Evolutionary conservation across 2,113 vertebrate genomes (phyloP).

Genomic region (Hemiprocne comata): DNA sequence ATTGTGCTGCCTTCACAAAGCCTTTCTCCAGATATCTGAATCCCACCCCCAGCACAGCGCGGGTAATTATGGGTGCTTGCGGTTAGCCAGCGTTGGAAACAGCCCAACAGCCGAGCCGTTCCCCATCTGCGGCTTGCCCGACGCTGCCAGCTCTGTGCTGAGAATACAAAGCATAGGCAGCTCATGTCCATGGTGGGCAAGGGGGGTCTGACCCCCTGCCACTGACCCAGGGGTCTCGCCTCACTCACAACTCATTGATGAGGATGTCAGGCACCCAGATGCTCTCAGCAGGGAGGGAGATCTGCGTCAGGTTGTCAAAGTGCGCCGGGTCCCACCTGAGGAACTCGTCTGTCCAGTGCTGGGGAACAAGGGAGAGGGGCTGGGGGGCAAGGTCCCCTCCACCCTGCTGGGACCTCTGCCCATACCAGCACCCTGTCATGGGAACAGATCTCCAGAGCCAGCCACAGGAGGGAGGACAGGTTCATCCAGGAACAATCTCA

Average conservation of each 20-base stretch:
- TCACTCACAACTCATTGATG: conserved; percentile 97
- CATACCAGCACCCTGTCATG: accelerated
- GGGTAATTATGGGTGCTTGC: conserved; percentile 30
- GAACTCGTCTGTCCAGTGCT: conserved; percentile 95
- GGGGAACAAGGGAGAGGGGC: background rate
- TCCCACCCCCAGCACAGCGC: conserved; percentile 26
- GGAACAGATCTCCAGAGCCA: background rate
- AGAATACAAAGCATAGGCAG: background rate
- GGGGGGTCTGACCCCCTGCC: background rate
- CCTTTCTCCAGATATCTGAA: conserved; percentile 46
- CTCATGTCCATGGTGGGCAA: accelerated
- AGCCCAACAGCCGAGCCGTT: conserved; percentile 38
- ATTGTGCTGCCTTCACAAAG: conserved; percentile 67
- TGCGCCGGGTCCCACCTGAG: conserved; percentile 89
- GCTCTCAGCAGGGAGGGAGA: conserved; percentile 88
- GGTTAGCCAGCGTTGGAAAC: conserved; percentile 58
- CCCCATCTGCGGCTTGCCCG: conserved; percentile 62
- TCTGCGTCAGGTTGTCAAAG: conserved; percentile 90
- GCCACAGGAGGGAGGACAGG: accelerated
- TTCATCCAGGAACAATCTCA: accelerated
- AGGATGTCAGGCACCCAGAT: conserved; percentile 97
- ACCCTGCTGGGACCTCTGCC: too few species aligned
- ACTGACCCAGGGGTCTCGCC: too few species aligned
- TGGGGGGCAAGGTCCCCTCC: too few species aligned
- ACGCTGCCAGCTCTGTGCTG: conserved; percentile 20